Evolutionary conservation across 2,113 vertebrate genomes (phyloP).

Genomic region (Mastomys coucha): DNA sequence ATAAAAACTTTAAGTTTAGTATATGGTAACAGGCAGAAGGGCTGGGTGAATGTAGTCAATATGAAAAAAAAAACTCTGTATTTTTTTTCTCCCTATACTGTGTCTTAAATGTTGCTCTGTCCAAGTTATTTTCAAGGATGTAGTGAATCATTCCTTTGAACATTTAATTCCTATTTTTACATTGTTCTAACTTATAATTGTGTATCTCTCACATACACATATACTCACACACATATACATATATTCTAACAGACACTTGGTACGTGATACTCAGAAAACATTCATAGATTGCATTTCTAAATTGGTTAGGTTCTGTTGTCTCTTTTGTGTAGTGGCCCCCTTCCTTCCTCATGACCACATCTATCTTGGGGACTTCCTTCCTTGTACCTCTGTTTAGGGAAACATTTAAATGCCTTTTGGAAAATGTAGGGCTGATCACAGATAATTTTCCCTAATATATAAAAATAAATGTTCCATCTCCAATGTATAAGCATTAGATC

Average conservation of each 20-base stretch:
- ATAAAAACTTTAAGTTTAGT: not conserved
- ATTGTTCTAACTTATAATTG: constrained; percentile 12
- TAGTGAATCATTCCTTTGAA: not conserved
- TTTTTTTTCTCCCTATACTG: not conserved
- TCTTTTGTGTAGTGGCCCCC: not conserved
- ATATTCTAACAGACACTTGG: not conserved
- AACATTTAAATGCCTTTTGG: constrained; percentile 42
- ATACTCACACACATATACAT: not conserved
- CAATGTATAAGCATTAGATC: constrained; percentile 76
- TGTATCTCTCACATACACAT: not conserved
- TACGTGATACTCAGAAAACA: not conserved
- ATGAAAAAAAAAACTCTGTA: not conserved
- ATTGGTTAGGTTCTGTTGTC: not conserved
- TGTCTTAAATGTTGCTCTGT: not conserved
- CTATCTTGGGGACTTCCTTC: not conserved
- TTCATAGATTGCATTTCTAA: not conserved
- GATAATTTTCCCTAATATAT: constrained; percentile 59
- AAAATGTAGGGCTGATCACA: constrained; percentile 57
- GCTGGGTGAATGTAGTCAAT: not conserved
- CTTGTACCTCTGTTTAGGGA: not conserved
- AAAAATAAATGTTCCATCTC: constrained; percentile 72
- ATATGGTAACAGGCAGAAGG: constrained; percentile 3
- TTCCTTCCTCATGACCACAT: not conserved
- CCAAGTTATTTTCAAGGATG: constrained; percentile 9
- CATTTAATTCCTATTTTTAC: not conserved